Base-by-base conservation (phyloP, 2,797 vertebrate species). In the Epinephelus awoara region DNA sequence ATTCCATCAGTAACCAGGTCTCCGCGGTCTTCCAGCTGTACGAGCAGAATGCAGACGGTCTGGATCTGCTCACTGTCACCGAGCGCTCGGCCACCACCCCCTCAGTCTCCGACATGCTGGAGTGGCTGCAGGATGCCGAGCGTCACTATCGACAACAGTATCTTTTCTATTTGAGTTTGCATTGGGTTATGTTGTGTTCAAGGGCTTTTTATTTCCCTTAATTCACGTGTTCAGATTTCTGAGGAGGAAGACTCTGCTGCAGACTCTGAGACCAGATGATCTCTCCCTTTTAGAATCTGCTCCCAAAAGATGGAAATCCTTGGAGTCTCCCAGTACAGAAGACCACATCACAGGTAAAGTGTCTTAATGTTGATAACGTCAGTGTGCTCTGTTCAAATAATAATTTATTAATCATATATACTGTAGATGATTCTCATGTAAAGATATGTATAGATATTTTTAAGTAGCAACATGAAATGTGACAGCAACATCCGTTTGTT, bases 101-200 rank as follows among this genome's bases (percentile, higher is more conserved):
- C 0, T 98, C 97, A 0, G 75, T 97, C 79, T 94, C 96, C 0
- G 97, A 98, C 54, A 97, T 96, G 95, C 57, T 99, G 87, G 97
- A 96, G 83, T 98, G 97, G 96, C 90, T 98, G 79, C 97, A 96
- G 80, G 96, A 98, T 19, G 94, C 96, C 0, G 96, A 97, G 50
- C 93, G 92, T n/a, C 89, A 94, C 91, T 99, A 97, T 80, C 93
- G 95, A 56, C 90, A 75, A 5, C 93, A 96, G 95, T 98, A 99
- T 98, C 97, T 95, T 96, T 59, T 47, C 46, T 49, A 15, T 49
- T 68, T 5, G 0, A 1, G 13, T 49, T 1, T 51, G 2, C 6
- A 0, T n/a, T 59, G 11, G 2, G 51, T 58, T 66, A 18, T 0
- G 0, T 52, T 51, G 3, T 10, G 7, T 50, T 40, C 2, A 0